A percentile compares a stretch with the other conserved stretches of the same genome.
Conservation (phyloP, 1,140 invertebrate species). For the Hyposmocoma kahamanoa region DNA sequence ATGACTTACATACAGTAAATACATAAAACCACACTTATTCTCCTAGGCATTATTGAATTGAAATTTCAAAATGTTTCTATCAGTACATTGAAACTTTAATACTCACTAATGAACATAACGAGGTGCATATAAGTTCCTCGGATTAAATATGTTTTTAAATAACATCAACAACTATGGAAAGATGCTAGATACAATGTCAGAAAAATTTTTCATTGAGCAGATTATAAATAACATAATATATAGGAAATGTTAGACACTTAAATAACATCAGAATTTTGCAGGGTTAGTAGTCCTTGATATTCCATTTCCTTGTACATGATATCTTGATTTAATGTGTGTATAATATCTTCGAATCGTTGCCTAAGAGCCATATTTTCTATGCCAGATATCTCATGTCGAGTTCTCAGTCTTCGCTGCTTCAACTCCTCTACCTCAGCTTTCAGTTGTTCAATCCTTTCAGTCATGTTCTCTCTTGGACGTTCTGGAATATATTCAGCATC, state of each 20-base stretch:
- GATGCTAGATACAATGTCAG: no score
- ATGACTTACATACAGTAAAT: no score
- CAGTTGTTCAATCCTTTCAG: slow-evolving; percentile 74
- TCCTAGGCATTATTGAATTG: no score
- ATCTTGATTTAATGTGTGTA: slow-evolving; percentile 85
- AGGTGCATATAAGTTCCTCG: no score
- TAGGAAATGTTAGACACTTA: slow-evolving; percentile 34
- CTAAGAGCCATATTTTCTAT: slow-evolving; percentile 90
- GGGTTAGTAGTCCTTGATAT: slow-evolving; percentile 53
- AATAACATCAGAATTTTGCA: slow-evolving; percentile 63
- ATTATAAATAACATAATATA: no score
- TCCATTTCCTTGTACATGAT: slow-evolving; percentile 88
- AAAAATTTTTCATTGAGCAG: no score
- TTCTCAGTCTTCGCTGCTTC: slow-evolving; percentile 80
- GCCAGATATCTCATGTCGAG: slow-evolving; percentile 87
- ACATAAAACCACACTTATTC: no score
- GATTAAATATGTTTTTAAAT: no score
- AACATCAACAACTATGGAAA: no score
- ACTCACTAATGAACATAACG: no score
- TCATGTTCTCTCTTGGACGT: slow-evolving; percentile 69
- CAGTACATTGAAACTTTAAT: no score
- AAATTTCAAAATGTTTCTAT: no score
- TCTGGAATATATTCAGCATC: slow-evolving; percentile 42
- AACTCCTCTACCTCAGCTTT: slow-evolving; percentile 82
- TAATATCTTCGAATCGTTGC: slow-evolving; percentile 86